Evolutionary conservation across 2,888 invertebrate species (phyloP), one percentile per base, ranked within the genome.

Genomic region (Anodontia alba): DNA sequence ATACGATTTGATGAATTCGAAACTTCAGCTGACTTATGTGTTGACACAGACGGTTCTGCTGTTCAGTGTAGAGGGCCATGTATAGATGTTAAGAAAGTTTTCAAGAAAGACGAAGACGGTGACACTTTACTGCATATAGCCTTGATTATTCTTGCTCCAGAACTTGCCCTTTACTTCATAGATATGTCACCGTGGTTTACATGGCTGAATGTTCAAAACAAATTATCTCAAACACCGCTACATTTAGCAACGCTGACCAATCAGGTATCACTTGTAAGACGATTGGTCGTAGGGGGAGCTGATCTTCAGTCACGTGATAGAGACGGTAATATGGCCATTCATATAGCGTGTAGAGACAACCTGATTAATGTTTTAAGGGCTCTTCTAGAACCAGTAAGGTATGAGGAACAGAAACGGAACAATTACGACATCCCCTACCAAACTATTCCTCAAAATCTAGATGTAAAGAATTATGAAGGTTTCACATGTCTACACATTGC

Each of bases 291-390:
- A 26, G 81, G 73, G 20, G 81, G 81, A 36, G 86, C 79, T 42
- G 67, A 76, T 42, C 29, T 83, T 0, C 69, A 76, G 26, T 70
- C 73, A 62, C 74, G 71, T 54, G 83, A 86, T 26, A 77, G 75
- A 57, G 66, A 83, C 31, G 83, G 86, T 10, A 81, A 86, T 33
- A 83, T 83, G 15, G 70, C 81, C n/a, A 73, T 86, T n/a, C 83
- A 83, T 66, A 68, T 83, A 29, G 83, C 86, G n/a, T 81, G 83
- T 33, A 38, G 73, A 38, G 54, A 79, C 17, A 81, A 79, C 1
- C 17, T 15, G 23, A 0, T 81, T 0, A 29, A 72, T 1, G 26
- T 72, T n/a, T 78, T 78, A 23, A 38, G 38, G 29, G 38, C 71
- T 29, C 23, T 86, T 8, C 36, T 86, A 5, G 69, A 54, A 29